phyloP scores from a whole-genome alignment of 2,113 vertebrate species.

The Spilogale gracilis region DNA sequence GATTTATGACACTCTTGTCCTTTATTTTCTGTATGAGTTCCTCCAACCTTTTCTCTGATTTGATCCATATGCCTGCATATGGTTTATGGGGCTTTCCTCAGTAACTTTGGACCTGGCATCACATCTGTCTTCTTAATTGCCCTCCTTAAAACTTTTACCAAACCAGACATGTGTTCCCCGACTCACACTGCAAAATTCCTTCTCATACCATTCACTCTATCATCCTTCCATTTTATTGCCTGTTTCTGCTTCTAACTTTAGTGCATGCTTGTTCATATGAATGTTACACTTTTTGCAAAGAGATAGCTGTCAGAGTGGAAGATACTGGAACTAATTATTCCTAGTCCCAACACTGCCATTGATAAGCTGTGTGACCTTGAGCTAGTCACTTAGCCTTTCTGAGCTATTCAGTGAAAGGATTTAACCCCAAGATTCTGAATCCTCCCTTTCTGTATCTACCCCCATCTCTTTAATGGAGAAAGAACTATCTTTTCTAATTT shows the following conservation, averaged over 20 bases:
- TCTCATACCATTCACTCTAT: background rate
- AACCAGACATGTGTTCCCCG: background rate
- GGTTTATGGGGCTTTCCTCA: background rate
- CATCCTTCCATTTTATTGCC: background rate
- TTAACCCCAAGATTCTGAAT: background rate
- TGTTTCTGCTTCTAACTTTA: background rate
- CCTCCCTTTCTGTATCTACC: background rate
- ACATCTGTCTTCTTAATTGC: background rate
- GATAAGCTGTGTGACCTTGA: background rate
- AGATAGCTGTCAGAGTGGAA: background rate
- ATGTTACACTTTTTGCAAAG: background rate
- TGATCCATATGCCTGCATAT: background rate
- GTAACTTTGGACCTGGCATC: background rate
- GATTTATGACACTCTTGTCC: background rate
- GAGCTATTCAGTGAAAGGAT: background rate
- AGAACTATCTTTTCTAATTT: conserved; percentile 25
- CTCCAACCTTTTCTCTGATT: background rate
- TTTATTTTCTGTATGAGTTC: background rate
- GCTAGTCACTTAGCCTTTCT: background rate
- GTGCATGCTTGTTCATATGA: background rate
- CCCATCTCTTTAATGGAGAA: background rate
- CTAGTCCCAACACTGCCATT: background rate
- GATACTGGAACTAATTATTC: background rate
- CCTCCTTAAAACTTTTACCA: background rate
- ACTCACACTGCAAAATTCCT: background rate